These are phyloP conservation scores for Pseudomugil gertrudae DNA, from an alignment of 2,797 vertebrate genomes.

Conservation along the genomic window DNA sequence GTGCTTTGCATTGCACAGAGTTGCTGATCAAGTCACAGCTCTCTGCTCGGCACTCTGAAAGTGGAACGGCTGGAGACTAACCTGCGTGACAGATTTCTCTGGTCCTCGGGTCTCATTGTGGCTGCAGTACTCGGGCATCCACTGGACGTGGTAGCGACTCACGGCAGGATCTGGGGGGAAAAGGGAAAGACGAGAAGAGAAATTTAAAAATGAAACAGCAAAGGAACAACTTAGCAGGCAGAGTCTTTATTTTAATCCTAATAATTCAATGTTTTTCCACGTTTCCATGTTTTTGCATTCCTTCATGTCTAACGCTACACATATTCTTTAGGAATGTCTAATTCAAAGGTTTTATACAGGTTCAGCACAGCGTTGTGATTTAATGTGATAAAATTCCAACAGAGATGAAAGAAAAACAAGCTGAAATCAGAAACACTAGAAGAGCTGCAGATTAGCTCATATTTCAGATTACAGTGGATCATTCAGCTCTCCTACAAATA, in stretches of 20 bases:
- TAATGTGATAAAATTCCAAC: neutral
- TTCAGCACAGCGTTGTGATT: too few relatives aligned
- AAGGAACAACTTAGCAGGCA: neutral
- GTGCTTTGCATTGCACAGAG: slow-evolving; percentile 60
- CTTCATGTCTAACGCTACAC: neutral
- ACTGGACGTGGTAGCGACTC: slow-evolving; percentile 89
- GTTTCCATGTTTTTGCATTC: neutral
- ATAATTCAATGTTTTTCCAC: too few relatives aligned
- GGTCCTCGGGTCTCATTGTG: slow-evolving; percentile 86
- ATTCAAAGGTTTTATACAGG: neutral
- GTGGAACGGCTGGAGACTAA: slow-evolving; percentile 65
- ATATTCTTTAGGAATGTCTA: neutral
- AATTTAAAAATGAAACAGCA: neutral
- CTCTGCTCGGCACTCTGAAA: neutral
- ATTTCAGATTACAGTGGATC: neutral
- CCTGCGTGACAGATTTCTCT: slow-evolving; percentile 88
- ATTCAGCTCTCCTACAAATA: neutral
- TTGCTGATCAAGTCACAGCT: slow-evolving; percentile 31
- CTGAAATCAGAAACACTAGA: neutral
- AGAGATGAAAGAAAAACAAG: neutral
- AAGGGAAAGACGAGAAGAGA: slow-evolving; percentile 7
- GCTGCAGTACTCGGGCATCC: slow-evolving; percentile 88
- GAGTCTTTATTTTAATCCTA: neutral
- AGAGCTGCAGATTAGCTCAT: neutral
- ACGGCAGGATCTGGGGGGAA: slow-evolving; percentile 77